A percentile compares a stretch with the other conserved stretches of the same genome.
Conservation (phyloP, 53 echinoderm and acorn worm genomes). For the Antedon mediterranea region DNA sequence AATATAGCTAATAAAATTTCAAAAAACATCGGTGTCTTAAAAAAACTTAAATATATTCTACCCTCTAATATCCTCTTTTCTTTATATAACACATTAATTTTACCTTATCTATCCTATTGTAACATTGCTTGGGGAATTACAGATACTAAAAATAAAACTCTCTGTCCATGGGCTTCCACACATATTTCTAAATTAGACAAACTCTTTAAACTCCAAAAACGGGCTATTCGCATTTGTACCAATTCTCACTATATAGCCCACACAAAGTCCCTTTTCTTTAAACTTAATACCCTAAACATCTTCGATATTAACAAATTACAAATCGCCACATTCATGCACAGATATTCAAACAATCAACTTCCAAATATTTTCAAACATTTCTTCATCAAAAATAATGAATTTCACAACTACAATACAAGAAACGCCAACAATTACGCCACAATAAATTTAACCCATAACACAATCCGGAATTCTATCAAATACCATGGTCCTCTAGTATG, state of each 20-base stretch:
- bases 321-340: not conserved
- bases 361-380: not conserved
- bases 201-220: not conserved
- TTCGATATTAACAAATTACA: not conserved
- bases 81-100: not conserved
- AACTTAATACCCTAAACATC: not conserved
- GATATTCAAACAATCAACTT: not conserved
- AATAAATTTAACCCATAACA: not conserved
- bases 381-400: not conserved
- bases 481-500: not conserved
- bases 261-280: not conserved
- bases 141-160: not conserved
- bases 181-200: not conserved
- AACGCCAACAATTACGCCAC: not conserved
- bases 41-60: not conserved
- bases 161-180: not conserved
- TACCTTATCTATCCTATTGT: not conserved
- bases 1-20: not conserved
- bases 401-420: not conserved
- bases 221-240: not conserved
- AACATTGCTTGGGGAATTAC: not conserved
- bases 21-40: not conserved
- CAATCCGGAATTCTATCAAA: not conserved
- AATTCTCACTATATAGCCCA: not conserved
- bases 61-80: not conserved